These are phyloP conservation scores for Drosophila ezoana DNA, from an alignment of 2,888 invertebrate genomes.

Conservation along the genomic window DNA sequence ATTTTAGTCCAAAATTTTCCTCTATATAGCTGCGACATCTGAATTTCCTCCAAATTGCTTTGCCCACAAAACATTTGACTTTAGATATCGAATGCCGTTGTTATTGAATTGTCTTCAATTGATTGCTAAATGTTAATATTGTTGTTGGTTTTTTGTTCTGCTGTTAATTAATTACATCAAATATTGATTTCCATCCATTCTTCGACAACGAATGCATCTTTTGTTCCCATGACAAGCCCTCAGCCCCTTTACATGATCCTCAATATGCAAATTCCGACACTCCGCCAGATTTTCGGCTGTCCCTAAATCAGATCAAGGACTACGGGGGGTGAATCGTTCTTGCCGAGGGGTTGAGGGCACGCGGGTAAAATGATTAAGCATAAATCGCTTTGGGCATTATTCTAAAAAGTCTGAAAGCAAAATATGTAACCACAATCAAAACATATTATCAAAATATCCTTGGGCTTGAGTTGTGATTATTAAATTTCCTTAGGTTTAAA, in stretches of 20 bases:
- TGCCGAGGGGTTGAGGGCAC: conserved; percentile 40
- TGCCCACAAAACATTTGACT: conserved; percentile 11
- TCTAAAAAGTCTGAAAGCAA: conserved; percentile 4
- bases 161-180: conserved; percentile 81
- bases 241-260: conserved; percentile 56
- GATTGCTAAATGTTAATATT: conserved; percentile 72
- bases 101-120: conserved; percentile 67
- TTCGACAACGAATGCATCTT: conserved; percentile 56
- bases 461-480: neutral
- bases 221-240: conserved; percentile 79
- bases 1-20: neutral
- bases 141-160: conserved; percentile 55
- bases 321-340: conserved; percentile 60
- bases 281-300: conserved; percentile 34
- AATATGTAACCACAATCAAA: conserved; percentile 45
- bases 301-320: conserved; percentile 56
- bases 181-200: conserved; percentile 76
- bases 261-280: conserved; percentile 66
- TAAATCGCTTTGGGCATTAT: conserved; percentile 48
- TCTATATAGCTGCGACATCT: neutral
- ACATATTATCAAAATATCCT: neutral
- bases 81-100: conserved; percentile 20
- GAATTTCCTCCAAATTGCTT: neutral
- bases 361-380: conserved; percentile 50
- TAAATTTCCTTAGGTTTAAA: neutral